Evolutionary conservation across 2,888 invertebrate genomes (phyloP).

Genomic region (Megaustenia siamemsis): DNA sequence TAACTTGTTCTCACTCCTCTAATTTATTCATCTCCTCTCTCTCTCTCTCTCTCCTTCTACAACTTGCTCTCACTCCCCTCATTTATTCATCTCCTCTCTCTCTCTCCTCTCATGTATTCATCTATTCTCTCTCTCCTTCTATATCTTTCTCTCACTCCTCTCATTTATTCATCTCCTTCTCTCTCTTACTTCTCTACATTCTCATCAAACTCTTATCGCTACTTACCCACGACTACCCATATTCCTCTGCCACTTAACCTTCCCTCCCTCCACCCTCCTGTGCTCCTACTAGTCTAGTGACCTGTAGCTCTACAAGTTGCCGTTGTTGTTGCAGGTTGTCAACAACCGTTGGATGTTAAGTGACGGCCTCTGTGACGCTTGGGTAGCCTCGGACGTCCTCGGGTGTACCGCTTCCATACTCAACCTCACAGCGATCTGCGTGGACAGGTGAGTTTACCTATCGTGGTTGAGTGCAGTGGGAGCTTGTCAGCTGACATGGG

Average conservation of each 20-base stretch:
- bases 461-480: background rate
- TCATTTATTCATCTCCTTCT: background rate
- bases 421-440: slow-evolving; percentile 82
- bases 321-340: slow-evolving; percentile 74
- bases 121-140: background rate
- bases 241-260: background rate
- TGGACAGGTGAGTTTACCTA: slow-evolving; percentile 80
- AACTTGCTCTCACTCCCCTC: slow-evolving; percentile 7
- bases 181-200: background rate
- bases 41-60: slow-evolving; percentile 6
- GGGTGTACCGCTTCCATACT: slow-evolving; percentile 82
- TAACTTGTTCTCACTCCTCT: background rate
- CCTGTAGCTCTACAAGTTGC: background rate
- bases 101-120: background rate
- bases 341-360: slow-evolving; percentile 81
- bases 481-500: too few species aligned
- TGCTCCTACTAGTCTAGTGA: background rate
- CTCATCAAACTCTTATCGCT: background rate
- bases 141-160: background rate
- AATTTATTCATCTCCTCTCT: background rate
- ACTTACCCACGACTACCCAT: background rate
- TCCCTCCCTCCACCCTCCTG: slow-evolving; percentile 31
- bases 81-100: background rate
- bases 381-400: slow-evolving; percentile 82
- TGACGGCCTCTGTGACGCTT: slow-evolving; percentile 81